Evolutionary conservation across 2,797 vertebrate species (phyloP).

Genomic region (Gadopsis bispinosus): DNA sequence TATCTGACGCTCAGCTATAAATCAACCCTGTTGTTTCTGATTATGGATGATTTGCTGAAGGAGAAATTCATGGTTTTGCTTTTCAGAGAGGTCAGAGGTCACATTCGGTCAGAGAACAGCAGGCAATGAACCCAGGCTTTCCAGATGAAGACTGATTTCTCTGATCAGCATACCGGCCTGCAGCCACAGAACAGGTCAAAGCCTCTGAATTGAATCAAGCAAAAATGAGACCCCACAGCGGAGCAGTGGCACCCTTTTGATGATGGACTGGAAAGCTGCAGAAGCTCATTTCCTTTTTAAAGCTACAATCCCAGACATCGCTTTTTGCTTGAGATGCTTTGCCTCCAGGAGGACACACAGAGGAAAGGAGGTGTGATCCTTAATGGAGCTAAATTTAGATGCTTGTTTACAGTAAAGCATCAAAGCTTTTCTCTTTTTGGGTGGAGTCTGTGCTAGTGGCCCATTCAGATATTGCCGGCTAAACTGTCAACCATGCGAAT

Average conservation of each 20-base stretch:
- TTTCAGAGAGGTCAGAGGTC: not conserved
- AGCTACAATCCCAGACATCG: not conserved
- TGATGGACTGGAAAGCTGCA: conserved; percentile 23
- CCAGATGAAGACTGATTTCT: not conserved
- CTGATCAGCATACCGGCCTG: not conserved
- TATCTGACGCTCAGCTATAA: too few relatives aligned
- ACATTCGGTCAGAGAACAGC: not conserved
- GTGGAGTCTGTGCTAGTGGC: not conserved
- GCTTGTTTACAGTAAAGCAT: conserved; percentile 23
- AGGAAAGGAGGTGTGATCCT: conserved; percentile 2
- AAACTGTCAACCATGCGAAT: conserved; percentile 29
- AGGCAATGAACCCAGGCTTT: not conserved
- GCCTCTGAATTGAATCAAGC: not conserved
- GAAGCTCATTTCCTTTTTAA: conserved; percentile 17
- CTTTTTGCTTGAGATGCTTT: conserved; percentile 2
- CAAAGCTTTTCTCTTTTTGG: conserved; percentile 1
- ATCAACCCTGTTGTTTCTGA: not conserved
- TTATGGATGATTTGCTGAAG: not conserved
- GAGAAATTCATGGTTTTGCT: not conserved
- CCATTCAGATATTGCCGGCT: conserved; percentile 4
- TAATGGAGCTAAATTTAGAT: conserved; percentile 36
- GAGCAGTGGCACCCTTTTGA: not conserved
- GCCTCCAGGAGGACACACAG: conserved; percentile 1
- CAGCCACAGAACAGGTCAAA: conserved; percentile 5
- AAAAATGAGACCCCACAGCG: not conserved